These are phyloP conservation scores for Pangasius krempfi DNA, from an alignment of 2,797 vertebrate species.

Conservation along the genomic window DNA sequence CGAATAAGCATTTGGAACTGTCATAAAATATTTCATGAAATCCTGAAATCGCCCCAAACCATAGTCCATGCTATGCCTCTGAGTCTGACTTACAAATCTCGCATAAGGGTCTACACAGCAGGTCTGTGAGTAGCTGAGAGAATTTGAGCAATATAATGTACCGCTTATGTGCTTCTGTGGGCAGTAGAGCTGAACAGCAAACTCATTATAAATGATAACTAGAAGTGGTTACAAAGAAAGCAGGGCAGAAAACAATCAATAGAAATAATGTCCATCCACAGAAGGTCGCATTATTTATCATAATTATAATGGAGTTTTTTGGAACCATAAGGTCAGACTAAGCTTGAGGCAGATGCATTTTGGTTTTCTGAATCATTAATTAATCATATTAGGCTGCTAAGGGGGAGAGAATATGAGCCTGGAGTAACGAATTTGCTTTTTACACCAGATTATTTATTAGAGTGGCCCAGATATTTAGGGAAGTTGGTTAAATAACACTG, in stretches of 20 bases:
- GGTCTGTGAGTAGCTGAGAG: constrained; percentile 26
- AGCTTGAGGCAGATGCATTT: constrained; percentile 66
- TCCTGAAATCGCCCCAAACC: not conserved
- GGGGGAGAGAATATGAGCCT: constrained; percentile 24
- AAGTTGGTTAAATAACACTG: constrained; percentile 51
- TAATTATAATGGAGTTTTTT: constrained; percentile 69
- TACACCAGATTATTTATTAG: constrained; percentile 42
- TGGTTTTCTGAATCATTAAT: constrained; percentile 66
- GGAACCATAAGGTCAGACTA: constrained; percentile 70
- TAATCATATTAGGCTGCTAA: constrained; percentile 57
- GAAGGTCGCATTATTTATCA: constrained; percentile 73
- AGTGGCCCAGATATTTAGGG: constrained; percentile 41
- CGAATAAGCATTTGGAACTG: not conserved
- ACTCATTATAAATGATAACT: constrained; percentile 68
- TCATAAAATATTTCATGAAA: not conserved
- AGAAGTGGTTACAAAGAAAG: constrained; percentile 60
- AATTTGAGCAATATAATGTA: constrained; percentile 13
- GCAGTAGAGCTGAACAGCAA: constrained; percentile 61
- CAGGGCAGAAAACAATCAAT: constrained; percentile 67
- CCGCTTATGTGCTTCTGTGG: constrained; percentile 22
- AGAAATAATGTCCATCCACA: constrained; percentile 57
- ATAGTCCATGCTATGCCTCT: not conserved
- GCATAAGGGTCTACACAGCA: constrained; percentile 7
- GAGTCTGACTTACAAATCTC: constrained; percentile 1
- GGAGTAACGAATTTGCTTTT: constrained; percentile 46